Evolutionary conservation across 2,113 vertebrate genomes (phyloP), one percentile per base, ranked within the genome.

Genomic region (Otis tarda): DNA sequence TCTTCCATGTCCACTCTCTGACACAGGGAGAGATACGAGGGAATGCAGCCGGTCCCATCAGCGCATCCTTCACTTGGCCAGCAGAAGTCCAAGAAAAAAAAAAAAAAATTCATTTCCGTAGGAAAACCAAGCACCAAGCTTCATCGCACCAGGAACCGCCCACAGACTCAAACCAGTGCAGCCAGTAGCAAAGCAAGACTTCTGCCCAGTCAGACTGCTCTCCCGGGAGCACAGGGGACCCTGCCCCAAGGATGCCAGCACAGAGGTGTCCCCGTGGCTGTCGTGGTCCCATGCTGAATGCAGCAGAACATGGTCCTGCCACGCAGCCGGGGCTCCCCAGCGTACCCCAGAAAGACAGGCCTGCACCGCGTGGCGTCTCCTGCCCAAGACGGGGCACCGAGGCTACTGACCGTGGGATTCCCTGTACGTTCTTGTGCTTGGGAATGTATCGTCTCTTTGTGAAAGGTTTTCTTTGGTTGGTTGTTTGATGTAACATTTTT

Each of bases 401-500:
- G 61, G 79, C 53, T 41, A 1, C 49, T 33, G 85, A 86, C 76
- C 5, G 15, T 37, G 89, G 94, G 84, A 85, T 80, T 77, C 67
- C 57, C 87, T 74, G 41, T 52, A 33, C 5, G 35, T 79, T 82
- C 92, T 82, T 52, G 87, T 95, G 95, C 98, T 97, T 94, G 84
- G 94, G 75, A 77, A 89, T 67, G 85, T 83, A 94, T 90, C 10
- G 39, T 98, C 98, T 96, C 97, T 98, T 98, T 33, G 92, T 98
- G 98, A 99, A 97, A 98, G 98, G 98, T 96, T 96, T 90, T 90
- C 98, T 96, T 96, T 45, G 81, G 84, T 90, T 73, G 67, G 53
- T 74, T 71, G 86, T 75, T 97, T 87, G 79, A 97, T 89, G 92
- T 93, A 89, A 87, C 23, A 25, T 70, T 94, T 95, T 95, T 91